Base-by-base conservation (phyloP, 1,140 invertebrate species). In the Habropoda laboriosa region DNA sequence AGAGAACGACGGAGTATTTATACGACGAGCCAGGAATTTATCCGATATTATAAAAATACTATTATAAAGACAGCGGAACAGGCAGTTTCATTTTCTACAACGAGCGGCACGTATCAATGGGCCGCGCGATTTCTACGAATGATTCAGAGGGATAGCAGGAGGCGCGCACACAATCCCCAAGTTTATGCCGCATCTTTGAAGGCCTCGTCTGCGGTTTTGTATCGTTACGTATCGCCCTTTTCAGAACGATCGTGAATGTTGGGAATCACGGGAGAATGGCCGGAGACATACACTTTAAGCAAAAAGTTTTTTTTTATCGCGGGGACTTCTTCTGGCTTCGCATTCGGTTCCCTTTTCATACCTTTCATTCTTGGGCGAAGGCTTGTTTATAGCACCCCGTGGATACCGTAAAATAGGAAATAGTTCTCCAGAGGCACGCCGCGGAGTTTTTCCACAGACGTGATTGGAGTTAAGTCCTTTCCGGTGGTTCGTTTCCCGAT, bases 341-440 rank as follows among this genome's bases (percentile, higher is more conserved):
- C 45, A 73, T 84, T 84, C 61, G 32, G 61, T 79, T 73, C 45
- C 79, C 68, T 85, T n/a, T 85, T 84, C 79, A 49, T 73, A 72
- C 30, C 73, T 71, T 66, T 76, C 70, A 63, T 60, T 49, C 68
- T 71, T 70, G 45, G 70, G n/a, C n/a, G 45, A 32, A 32, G 66
- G 78, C 74, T 81, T 85, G 83, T 86, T 86, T 79, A 81, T 85
- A 73, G 82, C 64, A 81, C 63, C 82, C 79, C 21, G 72, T 86
- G 82, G 85, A 86, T 81, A 83, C 49, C 73, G 80, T 78, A 80
- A 86, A 83, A 86, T 80, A 76, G 80, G 72, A 83, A 86, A 86
- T 86, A 80, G 80, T 66, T 77, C 85, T 63, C 85, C 12, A 47
- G 80, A 38, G 83, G 64, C 61, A 51, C 57, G 51, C 75, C 40